These are phyloP conservation scores for Lutjanus campechanus DNA, from an alignment of 2,797 vertebrate species.

Conservation along the genomic window DNA sequence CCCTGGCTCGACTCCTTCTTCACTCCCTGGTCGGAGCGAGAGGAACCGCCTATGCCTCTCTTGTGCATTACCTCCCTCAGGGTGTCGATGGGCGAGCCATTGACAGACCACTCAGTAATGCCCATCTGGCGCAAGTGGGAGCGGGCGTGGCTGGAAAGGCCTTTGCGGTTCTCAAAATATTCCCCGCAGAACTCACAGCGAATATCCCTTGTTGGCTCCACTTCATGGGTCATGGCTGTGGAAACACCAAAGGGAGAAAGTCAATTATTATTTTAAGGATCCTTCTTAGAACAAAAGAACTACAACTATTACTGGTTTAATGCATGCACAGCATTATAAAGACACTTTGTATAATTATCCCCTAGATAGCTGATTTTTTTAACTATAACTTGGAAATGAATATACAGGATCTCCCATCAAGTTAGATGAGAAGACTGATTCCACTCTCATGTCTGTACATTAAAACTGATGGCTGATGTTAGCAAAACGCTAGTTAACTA, in stretches of 20 bases:
- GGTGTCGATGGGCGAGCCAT: conserved; percentile 94
- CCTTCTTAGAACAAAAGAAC: background rate
- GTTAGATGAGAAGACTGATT: background rate
- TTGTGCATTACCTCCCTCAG: conserved; percentile 92
- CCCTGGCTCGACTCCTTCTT: conserved; percentile 90
- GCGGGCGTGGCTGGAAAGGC: conserved; percentile 89
- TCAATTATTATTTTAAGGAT: background rate
- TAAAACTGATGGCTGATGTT: too few species aligned
- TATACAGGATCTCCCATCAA: background rate
- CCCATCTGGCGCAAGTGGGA: conserved; percentile 90
- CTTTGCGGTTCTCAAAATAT: conserved; percentile 90
- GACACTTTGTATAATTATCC: background rate
- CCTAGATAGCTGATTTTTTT: background rate
- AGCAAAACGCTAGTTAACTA: too few species aligned
- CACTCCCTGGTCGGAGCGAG: conserved; percentile 82
- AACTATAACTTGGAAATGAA: background rate
- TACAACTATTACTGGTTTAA: background rate
- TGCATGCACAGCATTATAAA: background rate
- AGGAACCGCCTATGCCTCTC: conserved; percentile 81
- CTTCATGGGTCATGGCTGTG: conserved; percentile 86
- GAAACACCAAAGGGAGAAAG: conserved; percentile 13
- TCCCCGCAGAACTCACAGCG: conserved; percentile 90
- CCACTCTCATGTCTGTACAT: too few species aligned
- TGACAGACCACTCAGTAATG: conserved; percentile 89
- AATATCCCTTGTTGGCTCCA: conserved; percentile 92